Conservation (phyloP, 2,113 vertebrate species). For the Damaliscus lunatus region DNA sequence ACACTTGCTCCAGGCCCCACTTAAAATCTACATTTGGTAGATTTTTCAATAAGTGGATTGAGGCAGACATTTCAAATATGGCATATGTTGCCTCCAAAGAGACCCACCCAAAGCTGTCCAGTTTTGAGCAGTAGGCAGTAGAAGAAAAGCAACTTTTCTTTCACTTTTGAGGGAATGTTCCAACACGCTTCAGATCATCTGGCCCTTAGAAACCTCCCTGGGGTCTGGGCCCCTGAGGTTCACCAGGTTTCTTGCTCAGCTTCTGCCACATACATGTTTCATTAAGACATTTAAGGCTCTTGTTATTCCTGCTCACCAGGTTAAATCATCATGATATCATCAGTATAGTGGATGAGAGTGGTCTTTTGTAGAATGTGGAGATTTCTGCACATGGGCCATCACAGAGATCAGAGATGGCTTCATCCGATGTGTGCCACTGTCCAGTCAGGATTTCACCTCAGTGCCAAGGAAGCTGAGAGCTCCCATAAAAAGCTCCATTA, state of each 20-base stretch:
- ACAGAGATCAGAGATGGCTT: background rate
- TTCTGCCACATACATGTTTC: background rate
- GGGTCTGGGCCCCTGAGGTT: background rate
- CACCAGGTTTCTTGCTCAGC: background rate
- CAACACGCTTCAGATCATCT: background rate
- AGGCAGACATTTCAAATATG: background rate
- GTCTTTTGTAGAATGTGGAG: background rate
- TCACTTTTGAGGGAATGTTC: background rate
- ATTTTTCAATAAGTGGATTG: background rate
- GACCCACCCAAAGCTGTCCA: background rate
- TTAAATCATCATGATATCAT: background rate
- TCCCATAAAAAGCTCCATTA: background rate
- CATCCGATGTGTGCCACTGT: too few species aligned
- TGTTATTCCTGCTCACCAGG: background rate
- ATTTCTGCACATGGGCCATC: background rate
- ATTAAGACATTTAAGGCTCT: background rate
- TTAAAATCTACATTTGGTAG: background rate
- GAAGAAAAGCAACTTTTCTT: background rate
- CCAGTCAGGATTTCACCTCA: background rate
- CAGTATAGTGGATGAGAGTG: background rate
- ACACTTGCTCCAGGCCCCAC: background rate
- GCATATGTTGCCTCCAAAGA: background rate
- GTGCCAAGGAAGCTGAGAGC: background rate
- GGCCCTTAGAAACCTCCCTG: background rate
- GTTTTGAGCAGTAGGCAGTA: background rate